Percentiles rank a stretch among this genome's conserved stretches.
These are phyloP conservation scores for Archilochus colubris DNA, from an alignment of 2,113 vertebrate species.

Conservation along the genomic window DNA sequence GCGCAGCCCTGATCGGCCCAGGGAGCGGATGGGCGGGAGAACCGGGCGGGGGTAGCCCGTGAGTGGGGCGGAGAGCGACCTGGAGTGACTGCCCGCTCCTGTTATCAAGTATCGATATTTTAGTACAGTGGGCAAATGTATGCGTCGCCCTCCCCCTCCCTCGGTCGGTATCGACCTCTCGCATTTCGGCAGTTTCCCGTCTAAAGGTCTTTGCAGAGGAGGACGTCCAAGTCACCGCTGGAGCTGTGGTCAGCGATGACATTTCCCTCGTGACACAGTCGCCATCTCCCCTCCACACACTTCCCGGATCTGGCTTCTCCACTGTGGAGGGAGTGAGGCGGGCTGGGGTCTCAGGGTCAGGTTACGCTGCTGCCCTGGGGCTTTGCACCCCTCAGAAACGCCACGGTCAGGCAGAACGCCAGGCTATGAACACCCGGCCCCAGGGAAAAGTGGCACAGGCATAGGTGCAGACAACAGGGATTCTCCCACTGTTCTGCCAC, in stretches of 20 bases:
- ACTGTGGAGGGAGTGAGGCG: fast-evolving
- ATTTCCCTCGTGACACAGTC: fast-evolving
- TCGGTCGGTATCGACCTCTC: fast-evolving
- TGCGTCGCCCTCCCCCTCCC: neutral
- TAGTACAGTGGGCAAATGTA: fast-evolving
- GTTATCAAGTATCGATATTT: neutral
- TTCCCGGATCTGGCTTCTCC: neutral
- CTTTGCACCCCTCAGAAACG: neutral
- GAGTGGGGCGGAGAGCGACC: too few relatives aligned
- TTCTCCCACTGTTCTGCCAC: neutral
- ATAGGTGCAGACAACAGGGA: fast-evolving
- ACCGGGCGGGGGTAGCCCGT: too few relatives aligned
- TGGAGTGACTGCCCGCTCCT: too few relatives aligned
- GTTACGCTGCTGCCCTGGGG: neutral
- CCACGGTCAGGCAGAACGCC: fast-evolving
- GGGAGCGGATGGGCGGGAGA: too few relatives aligned
- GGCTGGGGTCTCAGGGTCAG: fast-evolving
- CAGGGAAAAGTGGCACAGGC: neutral
- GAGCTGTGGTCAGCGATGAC: neutral
- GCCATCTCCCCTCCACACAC: neutral
- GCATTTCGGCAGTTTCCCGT: neutral
- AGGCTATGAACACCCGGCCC: fast-evolving
- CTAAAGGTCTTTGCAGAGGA: neutral
- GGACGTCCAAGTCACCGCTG: neutral
- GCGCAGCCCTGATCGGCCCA: too few relatives aligned